phyloP scores from a whole-genome alignment of 2,888 invertebrate species.

The Nomada hirtipes region DNA sequence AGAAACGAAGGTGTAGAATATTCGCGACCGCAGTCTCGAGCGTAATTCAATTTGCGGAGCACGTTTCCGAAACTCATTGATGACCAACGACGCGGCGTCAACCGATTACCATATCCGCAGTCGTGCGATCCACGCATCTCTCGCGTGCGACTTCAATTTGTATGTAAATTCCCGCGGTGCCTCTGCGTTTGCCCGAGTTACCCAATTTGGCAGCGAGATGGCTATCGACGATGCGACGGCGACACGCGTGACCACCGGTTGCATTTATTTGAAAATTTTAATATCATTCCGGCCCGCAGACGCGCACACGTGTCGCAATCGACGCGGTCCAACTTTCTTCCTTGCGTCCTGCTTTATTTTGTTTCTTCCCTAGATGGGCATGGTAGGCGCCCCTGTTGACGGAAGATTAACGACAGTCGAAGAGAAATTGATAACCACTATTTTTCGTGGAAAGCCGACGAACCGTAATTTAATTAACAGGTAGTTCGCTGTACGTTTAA shows the following conservation, averaged over 20 bases:
- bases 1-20: background rate
- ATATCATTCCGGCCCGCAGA: background rate
- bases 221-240: slow-evolving; percentile 29
- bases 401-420: too few species aligned
- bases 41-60: slow-evolving; percentile 49
- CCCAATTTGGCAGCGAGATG: slow-evolving; percentile 57
- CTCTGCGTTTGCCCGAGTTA: slow-evolving; percentile 58
- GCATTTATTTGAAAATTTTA: slow-evolving; percentile 38
- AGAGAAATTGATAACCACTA: too few species aligned
- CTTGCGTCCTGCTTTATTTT: background rate
- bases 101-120: slow-evolving; percentile 54
- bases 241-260: background rate
- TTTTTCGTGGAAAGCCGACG: too few species aligned
- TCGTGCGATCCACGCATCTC: slow-evolving; percentile 31
- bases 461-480: too few species aligned
- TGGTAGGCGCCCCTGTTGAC: too few species aligned
- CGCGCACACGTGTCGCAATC: slow-evolving; percentile 1
- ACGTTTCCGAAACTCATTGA: slow-evolving; percentile 53
- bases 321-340: background rate
- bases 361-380: too few species aligned
- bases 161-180: slow-evolving; percentile 54
- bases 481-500: too few species aligned
- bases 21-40: background rate
- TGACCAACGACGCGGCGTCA: slow-evolving; percentile 23
- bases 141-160: slow-evolving; percentile 55